Evolutionary conservation across 2,888 invertebrate genomes (phyloP), one percentile per base, ranked within the genome.

Genomic region (Nasonovia ribisnigri): DNA sequence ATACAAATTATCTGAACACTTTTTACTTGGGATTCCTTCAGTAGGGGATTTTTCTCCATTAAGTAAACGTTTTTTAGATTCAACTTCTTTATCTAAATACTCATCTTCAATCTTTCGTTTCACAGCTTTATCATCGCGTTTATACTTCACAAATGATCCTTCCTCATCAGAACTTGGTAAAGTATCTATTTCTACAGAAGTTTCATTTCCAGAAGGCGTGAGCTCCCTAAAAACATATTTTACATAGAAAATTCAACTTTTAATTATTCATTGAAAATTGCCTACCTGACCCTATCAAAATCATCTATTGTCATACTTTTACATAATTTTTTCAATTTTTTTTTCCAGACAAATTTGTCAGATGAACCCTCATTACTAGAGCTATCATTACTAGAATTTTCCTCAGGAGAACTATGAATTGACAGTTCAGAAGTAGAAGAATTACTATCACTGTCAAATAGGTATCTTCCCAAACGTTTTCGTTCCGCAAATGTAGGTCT

Each of bases 1-100:
- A 94, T 96, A 96, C 67, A 95, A 95, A 95, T 96, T 96, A 94
- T 96, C 96, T 92, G 95, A 94, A 90, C 87, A 48, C 51, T 60
- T 77, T 29, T 95, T 43, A 93, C 60, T 67, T n/a, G 46, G 90
- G 67, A 87, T 84, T 90, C 90, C 93, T 51, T 93, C 90, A 42
- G 84, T 48, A 3, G 84, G 48, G 29, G 51, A 42, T 60, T 43
- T 90, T 42, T 67, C 93, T 67, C 90, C 93, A 86, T 93, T 93
- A 42, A 90, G 10, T 67, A 93, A 67, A 93, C 90, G 93, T 67
- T 93, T 93, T 86, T 93, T 93, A 24, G 86, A 13, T 67, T 93
- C 93, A 42, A 93, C 48, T 51, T 11, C 42, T 42, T 48, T n/a
- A 24, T 86, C 90, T 87, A 90, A 42, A 87, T 48, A 26, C 5